These are phyloP conservation scores for Listrodromus nycthemerus DNA, from an alignment of 2,888 invertebrate genomes.

Conservation along the genomic window DNA sequence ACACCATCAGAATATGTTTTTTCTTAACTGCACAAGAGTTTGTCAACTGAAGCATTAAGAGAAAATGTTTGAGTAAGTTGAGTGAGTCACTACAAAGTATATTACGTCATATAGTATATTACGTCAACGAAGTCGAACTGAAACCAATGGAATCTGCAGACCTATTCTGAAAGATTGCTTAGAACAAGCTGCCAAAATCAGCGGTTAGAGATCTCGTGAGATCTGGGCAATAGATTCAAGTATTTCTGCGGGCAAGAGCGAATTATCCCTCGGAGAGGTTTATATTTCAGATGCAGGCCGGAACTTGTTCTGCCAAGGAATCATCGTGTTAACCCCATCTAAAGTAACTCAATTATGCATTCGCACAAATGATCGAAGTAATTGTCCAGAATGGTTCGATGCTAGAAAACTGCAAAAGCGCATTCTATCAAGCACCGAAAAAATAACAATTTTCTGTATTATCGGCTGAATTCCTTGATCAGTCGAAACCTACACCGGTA, in stretches of 20 bases:
- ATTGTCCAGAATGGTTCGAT: constrained; percentile 47
- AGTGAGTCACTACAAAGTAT: no score
- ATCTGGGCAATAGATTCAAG: constrained; percentile 28
- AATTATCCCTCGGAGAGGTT: background rate
- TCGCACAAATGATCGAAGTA: constrained; percentile 35
- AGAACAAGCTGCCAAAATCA: background rate
- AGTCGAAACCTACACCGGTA: background rate
- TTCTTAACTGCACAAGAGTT: no score
- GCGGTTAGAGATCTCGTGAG: constrained; percentile 10
- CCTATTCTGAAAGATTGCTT: no score
- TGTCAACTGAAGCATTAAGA: no score
- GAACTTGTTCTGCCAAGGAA: no score
- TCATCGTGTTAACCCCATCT: background rate
- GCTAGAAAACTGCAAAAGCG: constrained; percentile 40
- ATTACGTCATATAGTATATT: no score
- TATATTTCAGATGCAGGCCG: no score
- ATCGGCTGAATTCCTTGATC: background rate
- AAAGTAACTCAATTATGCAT: constrained; percentile 42
- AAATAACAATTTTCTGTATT: constrained; percentile 1
- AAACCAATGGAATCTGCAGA: background rate
- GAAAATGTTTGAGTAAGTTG: no score
- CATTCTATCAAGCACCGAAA: constrained; percentile 11
- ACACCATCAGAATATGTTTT: no score
- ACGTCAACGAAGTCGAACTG: background rate
- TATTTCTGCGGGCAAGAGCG: constrained; percentile 18